These are phyloP conservation scores for Hypercompe scribonia DNA, from an alignment of 2,888 invertebrate species.

Conservation along the genomic window DNA sequence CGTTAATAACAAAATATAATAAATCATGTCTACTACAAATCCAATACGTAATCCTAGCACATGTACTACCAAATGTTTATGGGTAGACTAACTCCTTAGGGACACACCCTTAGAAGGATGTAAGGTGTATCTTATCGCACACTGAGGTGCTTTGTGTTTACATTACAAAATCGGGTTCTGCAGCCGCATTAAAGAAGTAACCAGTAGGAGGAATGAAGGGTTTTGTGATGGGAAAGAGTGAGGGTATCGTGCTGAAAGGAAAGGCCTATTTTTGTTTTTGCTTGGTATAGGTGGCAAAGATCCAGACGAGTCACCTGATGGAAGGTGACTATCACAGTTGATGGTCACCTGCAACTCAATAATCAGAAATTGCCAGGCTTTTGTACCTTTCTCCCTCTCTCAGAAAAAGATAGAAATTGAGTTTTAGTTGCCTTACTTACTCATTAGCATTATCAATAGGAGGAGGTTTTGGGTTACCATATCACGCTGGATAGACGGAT, in stretches of 20 bases:
- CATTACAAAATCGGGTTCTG: constrained; percentile 46
- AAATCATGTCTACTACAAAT: constrained; percentile 15
- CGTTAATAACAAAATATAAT: constrained; percentile 5
- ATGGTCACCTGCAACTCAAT: no score
- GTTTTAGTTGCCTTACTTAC: no score
- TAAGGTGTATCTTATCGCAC: constrained; percentile 40
- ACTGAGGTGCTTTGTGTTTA: constrained; percentile 35
- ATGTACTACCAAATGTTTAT: constrained; percentile 41
- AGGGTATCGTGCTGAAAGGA: neutral
- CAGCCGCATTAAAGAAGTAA: neutral
- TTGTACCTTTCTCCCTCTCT: no score
- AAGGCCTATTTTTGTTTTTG: no score
- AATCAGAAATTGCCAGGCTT: no score
- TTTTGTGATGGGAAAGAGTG: neutral
- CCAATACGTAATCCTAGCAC: constrained; percentile 34
- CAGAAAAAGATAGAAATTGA: no score
- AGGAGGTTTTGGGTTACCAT: no score
- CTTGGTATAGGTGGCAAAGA: no score
- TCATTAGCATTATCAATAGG: no score
- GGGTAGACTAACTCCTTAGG: constrained; percentile 44
- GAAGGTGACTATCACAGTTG: no score
- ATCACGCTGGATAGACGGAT: no score
- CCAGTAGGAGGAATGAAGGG: neutral
- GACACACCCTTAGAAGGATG: constrained; percentile 25
- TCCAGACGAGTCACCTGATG: no score